Base-by-base conservation (phyloP, 2,113 vertebrate genomes). In the Ptilorrhoa leucosticta region DNA sequence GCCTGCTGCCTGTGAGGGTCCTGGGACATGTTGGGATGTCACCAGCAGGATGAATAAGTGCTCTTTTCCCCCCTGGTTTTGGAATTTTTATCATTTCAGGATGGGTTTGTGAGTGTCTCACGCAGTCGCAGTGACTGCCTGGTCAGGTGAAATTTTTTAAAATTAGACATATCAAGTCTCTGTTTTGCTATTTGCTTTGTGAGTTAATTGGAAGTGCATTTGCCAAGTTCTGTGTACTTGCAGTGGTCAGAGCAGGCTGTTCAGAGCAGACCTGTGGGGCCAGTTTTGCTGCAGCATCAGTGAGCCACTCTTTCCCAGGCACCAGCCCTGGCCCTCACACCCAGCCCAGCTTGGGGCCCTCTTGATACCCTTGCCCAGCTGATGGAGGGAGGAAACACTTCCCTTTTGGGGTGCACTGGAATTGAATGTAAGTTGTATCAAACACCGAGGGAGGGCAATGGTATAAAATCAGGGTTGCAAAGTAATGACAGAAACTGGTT, bases 101-200 rank as follows among this genome's bases (percentile, higher is more conserved):
- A 30, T 12, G 20, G 53, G 14, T 68, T 89, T 71, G 58, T 0
- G 27, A 2, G 23, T 48, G 27, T 63, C 51, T 92, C 31, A 5
- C 0, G 1, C 6, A 31, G 57, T 60, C 1, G 0, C 16, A 12
- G 26, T 48, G 53, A 47, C 45, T 83, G n/a, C 63, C 68, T 83
- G 42, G 15, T 39, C 37, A 48, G 28, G 35, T 66, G 64, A 44
- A 17, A 0, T 21, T 37, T 65, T 83, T 88, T 37, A 2, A 22
- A 28, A 50, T 58, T 27, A 19, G 14, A 11, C 39, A 3, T 50
- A 20, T 60, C 17, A 11, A 53, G 54, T 54, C 14, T 87, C 20
- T 65, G 44, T 76, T n/a, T 21, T 18, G 18, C 37, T 57, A 4
- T 35, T 89, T 15, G 9, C 47, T 60, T 44, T 71, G 48, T 64